Evolutionary conservation across 2,888 invertebrate species (phyloP).

Genomic region (Molanna angustata): DNA sequence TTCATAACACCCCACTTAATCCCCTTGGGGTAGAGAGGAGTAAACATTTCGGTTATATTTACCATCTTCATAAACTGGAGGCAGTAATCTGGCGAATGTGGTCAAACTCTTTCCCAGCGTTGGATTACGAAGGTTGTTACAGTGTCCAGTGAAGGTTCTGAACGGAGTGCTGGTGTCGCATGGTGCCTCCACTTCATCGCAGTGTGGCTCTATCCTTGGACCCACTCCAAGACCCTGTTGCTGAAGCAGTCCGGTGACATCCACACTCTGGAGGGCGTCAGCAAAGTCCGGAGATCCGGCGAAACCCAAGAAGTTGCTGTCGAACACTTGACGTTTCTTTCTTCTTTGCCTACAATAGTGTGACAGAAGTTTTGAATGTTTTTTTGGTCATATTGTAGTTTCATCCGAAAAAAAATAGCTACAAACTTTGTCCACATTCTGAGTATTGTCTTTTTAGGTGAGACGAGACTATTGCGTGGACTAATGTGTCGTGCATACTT

Average conservation of each 20-base stretch:
- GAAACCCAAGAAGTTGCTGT: constrained; percentile 55
- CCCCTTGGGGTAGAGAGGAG: no score
- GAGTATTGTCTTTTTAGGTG: no score
- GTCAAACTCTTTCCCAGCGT: constrained; percentile 80
- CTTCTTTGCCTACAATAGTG: constrained; percentile 50
- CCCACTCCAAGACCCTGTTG: constrained; percentile 60
- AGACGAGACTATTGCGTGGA: no score
- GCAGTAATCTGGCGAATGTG: constrained; percentile 79
- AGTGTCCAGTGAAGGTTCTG: constrained; percentile 77
- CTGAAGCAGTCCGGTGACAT: constrained; percentile 68
- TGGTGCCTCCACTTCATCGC: constrained; percentile 65
- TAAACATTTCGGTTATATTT: constrained; percentile 34
- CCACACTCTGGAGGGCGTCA: constrained; percentile 75
- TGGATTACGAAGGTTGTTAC: constrained; percentile 84
- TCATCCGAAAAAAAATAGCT: no score
- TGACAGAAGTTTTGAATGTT: no score
- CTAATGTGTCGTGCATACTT: no score
- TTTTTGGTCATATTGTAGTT: no score
- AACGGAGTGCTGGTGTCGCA: constrained; percentile 72
- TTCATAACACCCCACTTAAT: no score
- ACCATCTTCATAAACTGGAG: constrained; percentile 87
- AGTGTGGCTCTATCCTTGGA: constrained; percentile 64
- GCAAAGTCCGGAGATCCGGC: constrained; percentile 65
- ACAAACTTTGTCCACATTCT: no score
- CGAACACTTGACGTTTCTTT: constrained; percentile 72